A percentile compares a stretch with the other conserved stretches of the same genome.
These are phyloP conservation scores for Fragum fragum DNA, from an alignment of 2,888 invertebrate species.

Conservation along the genomic window DNA sequence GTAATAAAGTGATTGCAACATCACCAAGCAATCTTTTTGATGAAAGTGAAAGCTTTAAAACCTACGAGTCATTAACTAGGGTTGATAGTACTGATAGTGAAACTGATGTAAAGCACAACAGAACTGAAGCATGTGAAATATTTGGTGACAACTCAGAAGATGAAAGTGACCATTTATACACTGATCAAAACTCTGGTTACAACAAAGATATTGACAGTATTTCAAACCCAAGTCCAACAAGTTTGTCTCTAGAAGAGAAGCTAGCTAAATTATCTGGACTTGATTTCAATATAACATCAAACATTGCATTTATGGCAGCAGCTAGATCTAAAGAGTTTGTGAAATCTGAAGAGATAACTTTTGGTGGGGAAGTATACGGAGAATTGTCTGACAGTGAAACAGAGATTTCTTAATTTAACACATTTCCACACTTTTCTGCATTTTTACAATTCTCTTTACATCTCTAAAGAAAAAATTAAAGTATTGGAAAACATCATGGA, in stretches of 20 bases:
- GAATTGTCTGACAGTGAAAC: constrained; percentile 64
- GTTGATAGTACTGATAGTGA: neutral
- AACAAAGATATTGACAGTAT: constrained; percentile 3
- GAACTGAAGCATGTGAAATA: neutral
- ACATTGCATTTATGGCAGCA: constrained; percentile 74
- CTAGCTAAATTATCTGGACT: constrained; percentile 62
- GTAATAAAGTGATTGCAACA: neutral
- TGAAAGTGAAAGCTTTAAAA: neutral
- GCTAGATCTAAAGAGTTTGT: constrained; percentile 70
- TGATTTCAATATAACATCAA: constrained; percentile 68
- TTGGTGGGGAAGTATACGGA: constrained; percentile 71
- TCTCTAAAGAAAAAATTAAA: no score
- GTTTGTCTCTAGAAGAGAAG: constrained; percentile 58
- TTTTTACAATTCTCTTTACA: no score
- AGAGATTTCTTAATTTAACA: no score
- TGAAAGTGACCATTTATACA: neutral
- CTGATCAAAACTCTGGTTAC: constrained; percentile 22
- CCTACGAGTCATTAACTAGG: no score
- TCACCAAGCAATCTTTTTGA: neutral
- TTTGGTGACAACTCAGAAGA: neutral
- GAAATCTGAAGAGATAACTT: constrained; percentile 57
- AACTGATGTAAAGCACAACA: neutral
- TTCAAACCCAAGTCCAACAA: constrained; percentile 31
- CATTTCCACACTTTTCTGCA: no score
- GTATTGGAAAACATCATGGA: no score